A percentile compares a stretch with the other conserved stretches of the same genome.
phyloP scores from a whole-genome alignment of 2,113 vertebrate genomes.

The Sebastes fasciatus region DNA sequence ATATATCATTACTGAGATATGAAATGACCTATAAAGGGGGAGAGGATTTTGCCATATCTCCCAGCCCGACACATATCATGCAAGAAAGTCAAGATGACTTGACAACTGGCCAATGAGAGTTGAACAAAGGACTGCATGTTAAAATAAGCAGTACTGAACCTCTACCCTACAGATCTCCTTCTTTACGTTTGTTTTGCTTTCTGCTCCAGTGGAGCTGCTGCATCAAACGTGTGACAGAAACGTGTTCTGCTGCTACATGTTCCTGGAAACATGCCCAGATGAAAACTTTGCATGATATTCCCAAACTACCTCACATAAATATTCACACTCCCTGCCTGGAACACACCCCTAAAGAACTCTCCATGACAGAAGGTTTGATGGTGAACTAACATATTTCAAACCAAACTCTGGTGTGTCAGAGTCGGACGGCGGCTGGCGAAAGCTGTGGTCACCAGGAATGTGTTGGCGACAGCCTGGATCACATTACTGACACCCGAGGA shows the following conservation, averaged over 20 bases:
- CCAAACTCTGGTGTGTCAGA: neutral
- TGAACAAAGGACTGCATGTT: neutral
- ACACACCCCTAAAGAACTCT: neutral
- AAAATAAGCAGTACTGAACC: neutral
- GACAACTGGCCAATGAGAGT: neutral
- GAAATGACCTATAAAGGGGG: too few species aligned
- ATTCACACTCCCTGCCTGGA: neutral
- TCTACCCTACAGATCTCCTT: neutral
- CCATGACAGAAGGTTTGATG: neutral
- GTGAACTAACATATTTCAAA: neutral
- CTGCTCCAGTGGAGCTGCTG: neutral
- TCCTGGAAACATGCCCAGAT: neutral
- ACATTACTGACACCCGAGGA: constrained; percentile 61
- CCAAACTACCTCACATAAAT: neutral
- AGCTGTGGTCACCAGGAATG: constrained; percentile 44
- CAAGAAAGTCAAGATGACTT: neutral
- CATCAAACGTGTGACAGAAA: neutral
- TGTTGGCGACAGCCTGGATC: constrained; percentile 53
- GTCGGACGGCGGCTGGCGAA: neutral
- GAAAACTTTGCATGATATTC: neutral
- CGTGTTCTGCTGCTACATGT: neutral
- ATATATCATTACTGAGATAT: too few species aligned
- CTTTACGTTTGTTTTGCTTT: neutral
- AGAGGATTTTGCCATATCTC: too few species aligned
- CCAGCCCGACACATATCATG: too few species aligned